Evolutionary conservation across 2,113 vertebrate species (phyloP).

Genomic region (Morone chrysops): DNA sequence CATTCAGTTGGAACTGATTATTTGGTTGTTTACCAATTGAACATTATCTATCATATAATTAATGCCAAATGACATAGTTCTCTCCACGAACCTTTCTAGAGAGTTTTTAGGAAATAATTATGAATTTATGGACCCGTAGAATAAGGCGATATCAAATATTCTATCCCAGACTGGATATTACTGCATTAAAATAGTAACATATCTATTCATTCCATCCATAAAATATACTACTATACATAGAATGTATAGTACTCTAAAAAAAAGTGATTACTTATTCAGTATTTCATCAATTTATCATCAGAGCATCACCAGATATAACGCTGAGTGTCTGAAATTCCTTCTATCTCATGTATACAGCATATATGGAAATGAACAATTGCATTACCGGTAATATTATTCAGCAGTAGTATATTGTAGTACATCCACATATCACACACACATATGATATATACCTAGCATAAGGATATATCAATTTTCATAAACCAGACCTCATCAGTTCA

Average conservation of each 20-base stretch:
- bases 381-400: neutral
- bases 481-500: constrained; percentile 13
- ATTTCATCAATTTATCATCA: constrained; percentile 39
- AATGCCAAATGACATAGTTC: neutral
- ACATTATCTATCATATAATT: neutral
- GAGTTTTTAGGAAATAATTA: constrained; percentile 20
- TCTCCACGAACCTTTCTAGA: neutral
- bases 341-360: neutral
- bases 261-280: constrained; percentile 53
- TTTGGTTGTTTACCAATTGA: neutral
- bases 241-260: constrained; percentile 30
- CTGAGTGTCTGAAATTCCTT: neutral
- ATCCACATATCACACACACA: constrained; percentile 7
- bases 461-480: constrained; percentile 41
- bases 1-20: neutral
- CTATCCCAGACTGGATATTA: neutral
- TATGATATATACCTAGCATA: constrained; percentile 21
- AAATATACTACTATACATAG: constrained; percentile 20
- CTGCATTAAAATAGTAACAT: constrained; percentile 28
- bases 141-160: neutral
- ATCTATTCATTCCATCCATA: constrained; percentile 19
- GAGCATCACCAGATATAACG: constrained; percentile 1
- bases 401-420: neutral
- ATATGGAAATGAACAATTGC: neutral
- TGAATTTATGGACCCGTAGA: neutral